Base-by-base conservation (phyloP, 2,888 invertebrate species). In the Phyllotreta striolata region DNA sequence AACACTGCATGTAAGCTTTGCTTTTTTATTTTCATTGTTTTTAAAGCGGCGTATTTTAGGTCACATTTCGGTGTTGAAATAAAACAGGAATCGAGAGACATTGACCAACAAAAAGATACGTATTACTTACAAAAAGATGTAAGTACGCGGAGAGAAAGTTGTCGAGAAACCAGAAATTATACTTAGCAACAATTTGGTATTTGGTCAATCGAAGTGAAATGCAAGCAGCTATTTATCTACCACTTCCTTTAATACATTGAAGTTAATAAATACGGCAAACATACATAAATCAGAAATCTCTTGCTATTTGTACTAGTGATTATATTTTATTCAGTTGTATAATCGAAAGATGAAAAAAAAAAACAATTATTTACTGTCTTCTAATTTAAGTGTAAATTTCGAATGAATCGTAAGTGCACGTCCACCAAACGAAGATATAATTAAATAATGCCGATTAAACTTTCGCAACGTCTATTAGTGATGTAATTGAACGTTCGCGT, bases 131-230 rank as follows among this genome's bases (percentile, higher is more conserved):
- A n/a, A 37, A 24, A 24, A 24, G 24, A 24, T 24, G 24, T 24
- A 24, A 24, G 24, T 24, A 35, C 14, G 44, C 10, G 14, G 34
- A 49, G 49, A 37, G 49, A 49, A 49, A 49, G 49, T 49, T 49
- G 49, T 49, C 35, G 49, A 49, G 49, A 49, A 49, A 49, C 49
- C 49, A 49, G 49, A 49, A 49, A 49, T 49, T 49, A 35, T 12
- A 49, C 37, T 44, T 49, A 49, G 49, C 35, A 49, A 49, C 49
- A 49, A 49, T 49, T 49, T 49, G 9, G 35, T 49, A 35, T 35
- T 49, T 49, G 47, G 47, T 47, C 14, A 47, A 12, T 6, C 49
- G 49, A 49, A 35, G 49, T 8, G 49, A 49, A 49, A 35, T 49
- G 49, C 34, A 35, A 0, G 34, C 8, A 7, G 10, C 4, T 49